Percentiles rank a stretch among this genome's conserved stretches.
Conservation (phyloP, 1,140 invertebrate species). For the Proales similis region DNA sequence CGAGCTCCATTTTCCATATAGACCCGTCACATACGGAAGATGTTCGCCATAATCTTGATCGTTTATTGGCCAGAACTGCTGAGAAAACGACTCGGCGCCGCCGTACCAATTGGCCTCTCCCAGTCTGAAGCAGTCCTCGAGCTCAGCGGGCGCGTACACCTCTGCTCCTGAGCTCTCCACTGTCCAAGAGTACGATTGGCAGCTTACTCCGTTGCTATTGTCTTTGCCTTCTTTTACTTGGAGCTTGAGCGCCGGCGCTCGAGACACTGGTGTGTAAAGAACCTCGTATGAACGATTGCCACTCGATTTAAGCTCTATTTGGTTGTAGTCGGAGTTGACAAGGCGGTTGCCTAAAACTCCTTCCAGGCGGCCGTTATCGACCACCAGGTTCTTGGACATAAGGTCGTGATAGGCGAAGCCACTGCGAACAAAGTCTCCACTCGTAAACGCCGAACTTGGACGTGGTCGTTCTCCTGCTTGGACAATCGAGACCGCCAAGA, state of each 20-base stretch:
- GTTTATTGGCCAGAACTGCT: conserved; percentile 37
- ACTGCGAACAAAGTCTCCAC: too few species aligned
- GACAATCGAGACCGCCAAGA: too few species aligned
- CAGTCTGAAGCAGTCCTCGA: conserved; percentile 32
- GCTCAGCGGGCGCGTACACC: conserved; percentile 4
- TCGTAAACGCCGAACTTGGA: too few species aligned
- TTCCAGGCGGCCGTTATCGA: too few species aligned
- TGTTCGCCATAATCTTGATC: conserved; percentile 15
- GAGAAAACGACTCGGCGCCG: conserved; percentile 7
- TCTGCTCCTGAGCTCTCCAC: background rate
- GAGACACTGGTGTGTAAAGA: background rate
- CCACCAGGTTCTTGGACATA: too few species aligned
- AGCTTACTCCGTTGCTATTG: background rate
- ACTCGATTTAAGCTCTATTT: too few species aligned
- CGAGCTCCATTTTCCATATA: conserved; percentile 34
- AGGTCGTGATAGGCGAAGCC: too few species aligned
- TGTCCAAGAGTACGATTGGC: conserved; percentile 11
- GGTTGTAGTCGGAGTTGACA: too few species aligned
- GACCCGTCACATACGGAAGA: conserved; percentile 24
- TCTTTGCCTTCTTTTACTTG: background rate
- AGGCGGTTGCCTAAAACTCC: too few species aligned
- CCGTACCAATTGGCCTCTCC: conserved; percentile 20
- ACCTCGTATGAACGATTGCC: too few species aligned
- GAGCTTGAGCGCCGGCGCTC: conserved; percentile 9
- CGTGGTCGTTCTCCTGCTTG: too few species aligned